Evolutionary conservation across 2,113 vertebrate species (phyloP).

Genomic region (Nymphicus hollandicus): DNA sequence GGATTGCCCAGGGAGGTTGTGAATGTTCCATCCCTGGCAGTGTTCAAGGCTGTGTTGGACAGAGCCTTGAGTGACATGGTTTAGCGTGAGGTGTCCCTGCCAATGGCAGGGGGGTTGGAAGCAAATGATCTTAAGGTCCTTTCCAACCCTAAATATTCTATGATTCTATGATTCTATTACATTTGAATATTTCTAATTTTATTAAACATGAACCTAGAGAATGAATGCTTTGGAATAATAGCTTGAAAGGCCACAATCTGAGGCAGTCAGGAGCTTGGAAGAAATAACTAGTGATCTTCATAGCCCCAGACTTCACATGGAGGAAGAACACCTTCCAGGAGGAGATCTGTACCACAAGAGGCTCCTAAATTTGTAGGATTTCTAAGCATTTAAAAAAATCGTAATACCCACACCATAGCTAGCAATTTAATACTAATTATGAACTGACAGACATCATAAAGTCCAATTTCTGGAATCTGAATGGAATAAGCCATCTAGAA

Average conservation of each 20-base stretch:
- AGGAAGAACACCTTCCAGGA: background rate
- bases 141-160: background rate
- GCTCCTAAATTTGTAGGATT: background rate
- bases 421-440: background rate
- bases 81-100: background rate
- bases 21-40: background rate
- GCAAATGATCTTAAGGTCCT: background rate
- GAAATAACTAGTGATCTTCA: background rate
- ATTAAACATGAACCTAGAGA: background rate
- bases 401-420: background rate
- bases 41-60: background rate
- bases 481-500: conserved; percentile 1
- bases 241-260: background rate
- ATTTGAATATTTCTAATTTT: background rate
- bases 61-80: background rate
- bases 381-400: background rate
- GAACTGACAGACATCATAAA: conserved; percentile 19
- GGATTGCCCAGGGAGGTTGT: background rate
- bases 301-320: background rate
- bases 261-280: background rate
- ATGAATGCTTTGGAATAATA: background rate
- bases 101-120: background rate
- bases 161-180: background rate
- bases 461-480: background rate
- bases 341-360: background rate